phyloP scores from a whole-genome alignment of 2,113 vertebrate species.

The Amazona guildingii region DNA sequence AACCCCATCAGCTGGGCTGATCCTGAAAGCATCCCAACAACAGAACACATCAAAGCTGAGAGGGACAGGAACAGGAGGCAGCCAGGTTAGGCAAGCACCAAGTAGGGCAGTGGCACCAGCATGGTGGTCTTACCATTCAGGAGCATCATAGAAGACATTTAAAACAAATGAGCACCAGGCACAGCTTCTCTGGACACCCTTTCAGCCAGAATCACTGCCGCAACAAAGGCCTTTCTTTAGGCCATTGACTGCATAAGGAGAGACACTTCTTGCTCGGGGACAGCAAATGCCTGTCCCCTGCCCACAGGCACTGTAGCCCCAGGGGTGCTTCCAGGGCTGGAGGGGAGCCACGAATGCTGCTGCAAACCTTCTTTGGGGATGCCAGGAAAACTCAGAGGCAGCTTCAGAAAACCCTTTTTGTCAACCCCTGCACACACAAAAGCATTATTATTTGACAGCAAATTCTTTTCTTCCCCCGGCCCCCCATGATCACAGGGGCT shows the following conservation, averaged over 20 bases:
- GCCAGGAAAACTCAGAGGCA: neutral
- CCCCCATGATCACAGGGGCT: accelerated
- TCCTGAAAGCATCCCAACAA: accelerated
- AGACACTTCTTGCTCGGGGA: accelerated
- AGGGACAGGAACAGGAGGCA: neutral
- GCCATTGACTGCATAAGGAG: neutral
- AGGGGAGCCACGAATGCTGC: accelerated
- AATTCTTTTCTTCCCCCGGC: neutral
- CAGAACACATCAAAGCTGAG: neutral
- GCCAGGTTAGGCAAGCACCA: too few species aligned
- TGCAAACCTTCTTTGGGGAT: neutral
- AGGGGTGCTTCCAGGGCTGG: neutral
- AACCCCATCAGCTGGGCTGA: neutral
- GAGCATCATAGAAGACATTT: neutral
- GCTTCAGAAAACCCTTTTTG: neutral
- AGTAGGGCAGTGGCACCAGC: neutral
- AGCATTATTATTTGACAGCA: neutral
- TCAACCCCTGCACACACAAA: neutral
- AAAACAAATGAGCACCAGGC: neutral
- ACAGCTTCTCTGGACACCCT: neutral
- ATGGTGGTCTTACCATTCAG: accelerated
- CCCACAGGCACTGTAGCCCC: accelerated
- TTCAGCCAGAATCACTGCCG: neutral
- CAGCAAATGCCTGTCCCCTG: neutral
- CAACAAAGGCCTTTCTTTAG: neutral